phyloP scores from a whole-genome alignment of 2,888 invertebrate species.

The Acleris holmiana region DNA sequence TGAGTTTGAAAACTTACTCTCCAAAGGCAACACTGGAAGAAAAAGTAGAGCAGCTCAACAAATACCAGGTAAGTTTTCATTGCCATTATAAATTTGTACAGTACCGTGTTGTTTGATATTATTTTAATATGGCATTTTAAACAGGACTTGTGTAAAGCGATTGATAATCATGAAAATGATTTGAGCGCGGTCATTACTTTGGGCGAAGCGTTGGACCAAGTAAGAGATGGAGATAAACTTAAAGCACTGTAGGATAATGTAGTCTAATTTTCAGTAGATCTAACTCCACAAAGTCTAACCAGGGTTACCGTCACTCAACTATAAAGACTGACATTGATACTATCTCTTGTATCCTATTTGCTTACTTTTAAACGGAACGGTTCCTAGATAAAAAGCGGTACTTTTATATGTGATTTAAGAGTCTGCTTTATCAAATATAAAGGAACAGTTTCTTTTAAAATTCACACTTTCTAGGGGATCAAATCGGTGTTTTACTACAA shows the following conservation, averaged over 20 bases:
- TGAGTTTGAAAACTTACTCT: slow-evolving; percentile 92
- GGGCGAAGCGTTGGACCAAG: slow-evolving; percentile 93
- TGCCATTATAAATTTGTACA: slow-evolving; percentile 28
- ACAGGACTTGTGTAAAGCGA: slow-evolving; percentile 90
- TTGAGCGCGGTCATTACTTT: slow-evolving; percentile 89
- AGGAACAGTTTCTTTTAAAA: slow-evolving; percentile 11
- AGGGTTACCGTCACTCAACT: slow-evolving; percentile 21
- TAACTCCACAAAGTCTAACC: slow-evolving; percentile 71
- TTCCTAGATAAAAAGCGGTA: neutral
- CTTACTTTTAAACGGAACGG: neutral
- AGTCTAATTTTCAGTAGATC: slow-evolving; percentile 79
- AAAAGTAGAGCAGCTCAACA: slow-evolving; percentile 94
- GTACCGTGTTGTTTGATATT: slow-evolving; percentile 26
- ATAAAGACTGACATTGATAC: slow-evolving; percentile 20
- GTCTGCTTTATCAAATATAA: neutral
- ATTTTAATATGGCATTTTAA: slow-evolving; percentile 64
- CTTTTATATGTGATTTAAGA: too few relatives aligned
- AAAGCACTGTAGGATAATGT: slow-evolving; percentile 66
- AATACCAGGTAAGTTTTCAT: slow-evolving; percentile 90
- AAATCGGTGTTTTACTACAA: slow-evolving; percentile 25
- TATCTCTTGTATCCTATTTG: slow-evolving; percentile 7
- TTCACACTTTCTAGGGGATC: neutral
- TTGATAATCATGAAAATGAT: slow-evolving; percentile 89
- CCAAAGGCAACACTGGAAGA: slow-evolving; percentile 94
- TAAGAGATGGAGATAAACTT: slow-evolving; percentile 81